phyloP scores from a whole-genome alignment of 2,888 invertebrate species.

The Spisula subtruncata region DNA sequence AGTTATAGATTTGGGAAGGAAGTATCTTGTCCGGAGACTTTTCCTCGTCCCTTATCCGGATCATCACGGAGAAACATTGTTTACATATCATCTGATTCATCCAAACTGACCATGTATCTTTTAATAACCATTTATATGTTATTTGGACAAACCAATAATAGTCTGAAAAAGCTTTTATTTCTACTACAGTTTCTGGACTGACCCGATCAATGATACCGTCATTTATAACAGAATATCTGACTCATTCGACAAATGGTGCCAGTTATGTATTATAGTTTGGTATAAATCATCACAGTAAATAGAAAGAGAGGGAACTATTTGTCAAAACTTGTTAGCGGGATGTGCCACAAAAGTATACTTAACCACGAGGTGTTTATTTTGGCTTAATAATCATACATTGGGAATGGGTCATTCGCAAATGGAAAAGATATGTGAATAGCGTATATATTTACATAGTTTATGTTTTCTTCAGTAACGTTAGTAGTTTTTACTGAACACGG shows the following conservation, averaged over 20 bases:
- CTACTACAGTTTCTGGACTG: neutral
- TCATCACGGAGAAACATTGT: too few relatives aligned
- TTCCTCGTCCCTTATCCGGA: too few relatives aligned
- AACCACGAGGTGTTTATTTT: neutral
- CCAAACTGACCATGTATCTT: neutral
- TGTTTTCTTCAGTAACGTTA: too few relatives aligned
- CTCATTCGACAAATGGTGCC: slow-evolving; percentile 7
- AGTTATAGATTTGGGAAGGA: too few relatives aligned
- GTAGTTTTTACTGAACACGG: too few relatives aligned
- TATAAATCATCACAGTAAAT: slow-evolving; percentile 14
- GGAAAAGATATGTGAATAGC: neutral
- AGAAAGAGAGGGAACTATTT: neutral
- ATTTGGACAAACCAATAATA: neutral
- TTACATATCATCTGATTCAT: neutral
- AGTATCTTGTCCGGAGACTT: too few relatives aligned
- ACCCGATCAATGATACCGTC: neutral
- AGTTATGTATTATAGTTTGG: neutral
- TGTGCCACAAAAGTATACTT: neutral
- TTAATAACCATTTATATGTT: slow-evolving; percentile 1
- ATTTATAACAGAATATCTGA: neutral
- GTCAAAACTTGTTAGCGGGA: slow-evolving; percentile 14
- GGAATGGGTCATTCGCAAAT: neutral
- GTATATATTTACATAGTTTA: neutral
- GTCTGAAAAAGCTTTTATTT: neutral
- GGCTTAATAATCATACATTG: neutral